Conservation (phyloP, 2,888 invertebrate species). For the Polydrusus cervinus region DNA sequence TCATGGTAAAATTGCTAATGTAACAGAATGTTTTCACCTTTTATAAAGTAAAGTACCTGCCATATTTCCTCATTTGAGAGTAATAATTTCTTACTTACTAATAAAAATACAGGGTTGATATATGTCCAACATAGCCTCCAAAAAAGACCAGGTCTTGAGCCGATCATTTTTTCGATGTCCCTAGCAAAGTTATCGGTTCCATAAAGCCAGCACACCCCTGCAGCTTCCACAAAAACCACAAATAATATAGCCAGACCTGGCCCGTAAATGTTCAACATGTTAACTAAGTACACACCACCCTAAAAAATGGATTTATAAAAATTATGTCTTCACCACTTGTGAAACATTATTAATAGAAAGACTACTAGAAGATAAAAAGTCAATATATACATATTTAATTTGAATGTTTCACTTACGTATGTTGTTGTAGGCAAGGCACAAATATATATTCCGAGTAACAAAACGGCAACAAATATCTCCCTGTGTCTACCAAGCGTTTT, state of each 20-base stretch:
- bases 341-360: too few relatives aligned
- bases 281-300: conserved; percentile 92
- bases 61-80: too few relatives aligned
- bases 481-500: conserved; percentile 83
- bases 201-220: conserved; percentile 93
- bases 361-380: too few relatives aligned
- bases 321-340: too few relatives aligned
- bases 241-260: conserved; percentile 91
- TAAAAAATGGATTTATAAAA: too few relatives aligned
- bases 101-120: conserved; percentile 88
- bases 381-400: background rate
- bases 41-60: too few relatives aligned
- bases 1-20: too few relatives aligned
- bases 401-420: conserved; percentile 81
- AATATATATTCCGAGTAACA: conserved; percentile 89
- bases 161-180: conserved; percentile 89
- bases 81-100: conserved; percentile 78
- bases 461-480: conserved; percentile 88
- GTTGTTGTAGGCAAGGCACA: conserved; percentile 95
- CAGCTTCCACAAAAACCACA: conserved; percentile 93
- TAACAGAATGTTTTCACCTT: too few relatives aligned
- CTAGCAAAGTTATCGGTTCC: conserved; percentile 87
- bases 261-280: conserved; percentile 90
- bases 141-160: conserved; percentile 83
- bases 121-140: conserved; percentile 92